Percentiles rank a stretch among this genome's conserved stretches.
phyloP scores from a whole-genome alignment of 2,888 invertebrate species.

The Oligia latruncula region DNA sequence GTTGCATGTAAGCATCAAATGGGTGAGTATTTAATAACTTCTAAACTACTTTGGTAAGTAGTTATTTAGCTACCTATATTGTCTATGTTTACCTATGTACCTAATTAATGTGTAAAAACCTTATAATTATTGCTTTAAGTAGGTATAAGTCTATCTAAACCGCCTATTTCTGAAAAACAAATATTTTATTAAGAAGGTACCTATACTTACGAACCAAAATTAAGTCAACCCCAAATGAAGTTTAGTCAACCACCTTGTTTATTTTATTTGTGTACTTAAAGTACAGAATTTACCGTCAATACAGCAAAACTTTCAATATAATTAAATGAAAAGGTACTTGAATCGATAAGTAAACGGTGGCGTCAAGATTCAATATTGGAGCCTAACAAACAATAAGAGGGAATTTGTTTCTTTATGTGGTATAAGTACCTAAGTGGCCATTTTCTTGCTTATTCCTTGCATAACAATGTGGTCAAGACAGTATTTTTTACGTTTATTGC shows the following conservation, averaged over 20 bases:
- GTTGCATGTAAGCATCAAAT: too few species aligned
- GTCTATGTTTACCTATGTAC: not conserved
- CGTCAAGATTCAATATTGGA: slow-evolving; percentile 31
- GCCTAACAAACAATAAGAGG: slow-evolving; percentile 30
- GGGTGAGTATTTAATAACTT: too few species aligned
- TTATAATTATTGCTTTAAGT: not conserved
- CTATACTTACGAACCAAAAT: not conserved
- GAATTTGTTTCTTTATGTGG: slow-evolving; percentile 31
- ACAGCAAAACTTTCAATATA: slow-evolving; percentile 55
- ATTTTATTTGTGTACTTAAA: slow-evolving; percentile 26
- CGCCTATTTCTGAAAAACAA: not conserved
- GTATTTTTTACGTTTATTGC: slow-evolving; percentile 40
- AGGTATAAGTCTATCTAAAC: not conserved
- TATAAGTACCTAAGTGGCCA: slow-evolving; percentile 7
- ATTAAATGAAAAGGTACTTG: slow-evolving; percentile 53
- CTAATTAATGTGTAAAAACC: not conserved
- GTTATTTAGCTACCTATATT: not conserved
- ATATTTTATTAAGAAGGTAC: not conserved
- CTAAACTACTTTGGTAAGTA: not conserved
- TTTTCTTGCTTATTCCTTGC: slow-evolving; percentile 10
- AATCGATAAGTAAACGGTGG: slow-evolving; percentile 14
- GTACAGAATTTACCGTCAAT: slow-evolving; percentile 31
- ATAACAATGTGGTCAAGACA: slow-evolving; percentile 19
- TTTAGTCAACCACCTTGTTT: slow-evolving; percentile 10
- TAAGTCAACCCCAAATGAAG: slow-evolving; percentile 3